Conservation (phyloP, 2,888 invertebrate genomes). For the Achlya flavicornis region DNA sequence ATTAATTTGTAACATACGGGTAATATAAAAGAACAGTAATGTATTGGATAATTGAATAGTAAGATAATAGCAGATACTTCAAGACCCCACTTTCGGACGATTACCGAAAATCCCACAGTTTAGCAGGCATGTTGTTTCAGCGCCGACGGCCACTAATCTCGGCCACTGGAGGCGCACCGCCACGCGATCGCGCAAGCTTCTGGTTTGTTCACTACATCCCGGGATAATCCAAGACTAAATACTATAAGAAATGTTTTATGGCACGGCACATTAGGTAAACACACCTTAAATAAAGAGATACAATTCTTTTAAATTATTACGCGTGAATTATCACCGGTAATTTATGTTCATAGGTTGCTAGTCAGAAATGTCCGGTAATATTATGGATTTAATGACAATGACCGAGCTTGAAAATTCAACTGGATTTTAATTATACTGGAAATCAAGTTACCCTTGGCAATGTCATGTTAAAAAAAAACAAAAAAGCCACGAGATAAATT, state of each 20-base stretch:
- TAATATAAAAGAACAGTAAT: no score
- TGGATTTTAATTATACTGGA: no score
- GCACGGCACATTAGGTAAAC: slow-evolving; percentile 1
- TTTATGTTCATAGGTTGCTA: no score
- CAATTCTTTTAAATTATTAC: background rate
- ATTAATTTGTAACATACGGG: no score
- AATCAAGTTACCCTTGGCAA: no score
- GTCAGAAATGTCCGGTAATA: no score
- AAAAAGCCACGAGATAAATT: no score
- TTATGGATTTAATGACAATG: no score
- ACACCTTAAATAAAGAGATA: background rate
- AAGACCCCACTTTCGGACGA: background rate
- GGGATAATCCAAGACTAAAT: slow-evolving; percentile 9
- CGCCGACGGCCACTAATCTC: slow-evolving; percentile 21
- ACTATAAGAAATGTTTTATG: slow-evolving; percentile 8
- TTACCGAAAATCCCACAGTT: slow-evolving; percentile 8
- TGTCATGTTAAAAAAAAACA: no score
- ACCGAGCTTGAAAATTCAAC: no score
- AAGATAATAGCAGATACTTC: background rate
- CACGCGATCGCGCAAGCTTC: slow-evolving; percentile 9
- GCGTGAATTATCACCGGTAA: no score
- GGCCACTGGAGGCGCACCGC: slow-evolving; percentile 8
- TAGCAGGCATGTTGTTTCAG: slow-evolving; percentile 25
- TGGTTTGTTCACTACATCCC: slow-evolving; percentile 8
- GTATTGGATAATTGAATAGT: background rate